A percentile compares a stretch with the other conserved stretches of the same genome.
These are phyloP conservation scores for Urocitellus parryii DNA, from an alignment of 2,113 vertebrate species.

Conservation along the genomic window DNA sequence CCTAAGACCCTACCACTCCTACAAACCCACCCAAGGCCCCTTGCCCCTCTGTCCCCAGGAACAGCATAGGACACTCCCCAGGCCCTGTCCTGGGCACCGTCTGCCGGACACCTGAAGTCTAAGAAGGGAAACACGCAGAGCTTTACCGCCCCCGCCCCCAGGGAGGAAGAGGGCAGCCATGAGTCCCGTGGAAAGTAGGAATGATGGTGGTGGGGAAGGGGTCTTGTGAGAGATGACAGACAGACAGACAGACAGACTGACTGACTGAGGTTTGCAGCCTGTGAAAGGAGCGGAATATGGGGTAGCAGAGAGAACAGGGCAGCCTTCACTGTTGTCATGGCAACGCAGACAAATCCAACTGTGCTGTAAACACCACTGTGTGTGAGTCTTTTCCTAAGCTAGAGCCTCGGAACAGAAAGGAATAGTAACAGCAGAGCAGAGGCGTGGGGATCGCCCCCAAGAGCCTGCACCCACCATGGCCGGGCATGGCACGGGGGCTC, in stretches of 20 bases:
- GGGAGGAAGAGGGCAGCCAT: neutral
- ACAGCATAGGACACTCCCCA: accelerated
- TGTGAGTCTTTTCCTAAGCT: constrained; percentile 7
- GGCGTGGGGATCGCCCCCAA: neutral
- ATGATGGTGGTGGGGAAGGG: too few species aligned
- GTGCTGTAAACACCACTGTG: neutral
- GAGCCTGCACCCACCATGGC: neutral
- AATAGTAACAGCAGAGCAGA: neutral
- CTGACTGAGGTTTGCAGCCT: constrained; percentile 1
- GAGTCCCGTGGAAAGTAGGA: neutral
- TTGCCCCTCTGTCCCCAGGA: neutral
- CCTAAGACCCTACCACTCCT: neutral
- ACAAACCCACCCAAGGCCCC: neutral
- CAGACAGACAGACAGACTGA: neutral
- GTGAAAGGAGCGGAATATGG: neutral
- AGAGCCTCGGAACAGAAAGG: constrained; percentile 29
- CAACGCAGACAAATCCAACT: constrained; percentile 78
- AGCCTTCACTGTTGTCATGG: constrained; percentile 75
- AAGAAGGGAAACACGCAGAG: neutral
- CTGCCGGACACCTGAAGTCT: neutral
- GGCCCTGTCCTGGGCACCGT: neutral
- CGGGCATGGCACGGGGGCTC: too few species aligned
- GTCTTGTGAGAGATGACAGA: neutral
- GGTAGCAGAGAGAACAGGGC: constrained; percentile 52
- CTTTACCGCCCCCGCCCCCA: neutral